These are phyloP conservation scores for Tipula confusa DNA, from an alignment of 2,888 invertebrate species.

Conservation along the genomic window DNA sequence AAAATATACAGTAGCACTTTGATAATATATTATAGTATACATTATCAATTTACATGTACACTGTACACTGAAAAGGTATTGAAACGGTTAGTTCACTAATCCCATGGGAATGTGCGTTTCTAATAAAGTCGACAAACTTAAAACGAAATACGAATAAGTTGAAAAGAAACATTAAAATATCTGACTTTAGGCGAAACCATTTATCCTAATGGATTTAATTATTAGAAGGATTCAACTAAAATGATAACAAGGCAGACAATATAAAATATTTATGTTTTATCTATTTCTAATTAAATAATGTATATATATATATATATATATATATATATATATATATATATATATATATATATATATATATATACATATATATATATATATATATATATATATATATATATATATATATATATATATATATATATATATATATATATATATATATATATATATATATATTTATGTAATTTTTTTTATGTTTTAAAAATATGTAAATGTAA, in stretches of 20 bases:
- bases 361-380: neutral
- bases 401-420: no score
- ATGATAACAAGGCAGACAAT: neutral
- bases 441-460: no score
- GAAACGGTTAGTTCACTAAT: neutral
- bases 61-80: neutral
- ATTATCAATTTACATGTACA: neutral
- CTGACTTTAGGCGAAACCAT: neutral
- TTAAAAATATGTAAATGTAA: no score
- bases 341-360: no score
- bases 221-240: neutral
- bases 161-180: neutral
- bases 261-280: neutral
- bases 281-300: neutral
- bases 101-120: neutral
- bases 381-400: neutral
- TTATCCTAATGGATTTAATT: slow-evolving; percentile 12
- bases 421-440: no score
- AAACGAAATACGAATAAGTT: neutral
- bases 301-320: neutral
- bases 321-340: no score
- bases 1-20: neutral
- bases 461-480: no score
- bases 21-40: neutral
- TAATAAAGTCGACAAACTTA: neutral